Conservation (phyloP, 2,113 vertebrate species). For the Montifringilla adamsi region DNA sequence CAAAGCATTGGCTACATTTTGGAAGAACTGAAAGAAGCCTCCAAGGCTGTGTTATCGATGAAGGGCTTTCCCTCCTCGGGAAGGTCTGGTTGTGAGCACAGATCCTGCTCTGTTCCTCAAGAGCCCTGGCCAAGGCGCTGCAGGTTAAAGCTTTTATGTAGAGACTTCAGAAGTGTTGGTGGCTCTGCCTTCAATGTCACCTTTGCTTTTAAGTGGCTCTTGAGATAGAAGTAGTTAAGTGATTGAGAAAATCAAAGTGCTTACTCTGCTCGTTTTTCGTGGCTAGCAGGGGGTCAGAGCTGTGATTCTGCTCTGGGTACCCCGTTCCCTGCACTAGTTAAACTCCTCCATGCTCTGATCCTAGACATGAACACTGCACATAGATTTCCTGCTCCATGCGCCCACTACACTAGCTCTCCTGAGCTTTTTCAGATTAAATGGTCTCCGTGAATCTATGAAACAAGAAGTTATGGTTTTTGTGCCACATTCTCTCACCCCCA, state of each 20-base stretch:
- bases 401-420: not conserved
- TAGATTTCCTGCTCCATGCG: not conserved
- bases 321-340: not conserved
- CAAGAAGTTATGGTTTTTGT: not conserved
- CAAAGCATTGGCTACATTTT: not conserved
- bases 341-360: not conserved
- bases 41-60: rapidly evolving
- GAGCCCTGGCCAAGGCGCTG: not conserved
- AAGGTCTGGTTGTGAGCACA: not conserved
- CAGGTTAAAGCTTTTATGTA: not conserved
- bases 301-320: not conserved
- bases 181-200: not conserved
- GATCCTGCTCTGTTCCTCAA: not conserved
- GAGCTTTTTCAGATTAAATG: not conserved
- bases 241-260: not conserved
- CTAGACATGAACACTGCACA: not conserved
- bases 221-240: not conserved
- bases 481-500: not conserved
- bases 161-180: not conserved
- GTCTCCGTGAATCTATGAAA: not conserved
- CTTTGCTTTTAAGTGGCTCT: not conserved
- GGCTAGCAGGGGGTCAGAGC: not conserved
- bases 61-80: not conserved
- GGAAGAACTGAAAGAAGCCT: not conserved
- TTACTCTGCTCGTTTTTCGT: not conserved